Conservation (phyloP, 2,888 invertebrate genomes). For the Globia sparganii region DNA sequence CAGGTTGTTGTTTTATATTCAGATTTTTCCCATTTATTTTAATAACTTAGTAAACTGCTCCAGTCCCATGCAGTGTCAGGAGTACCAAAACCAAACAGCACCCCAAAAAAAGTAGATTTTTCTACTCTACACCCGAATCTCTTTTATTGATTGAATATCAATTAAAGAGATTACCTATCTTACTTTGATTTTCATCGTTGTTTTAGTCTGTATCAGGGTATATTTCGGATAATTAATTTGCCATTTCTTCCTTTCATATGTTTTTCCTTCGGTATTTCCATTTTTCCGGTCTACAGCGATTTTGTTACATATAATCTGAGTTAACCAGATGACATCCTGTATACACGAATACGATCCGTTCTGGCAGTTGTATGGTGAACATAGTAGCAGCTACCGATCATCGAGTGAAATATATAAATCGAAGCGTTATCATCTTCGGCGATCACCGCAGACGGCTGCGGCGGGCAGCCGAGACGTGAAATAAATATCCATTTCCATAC, state of each 20-base stretch:
- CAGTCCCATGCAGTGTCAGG: background rate
- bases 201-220: background rate
- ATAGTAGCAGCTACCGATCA: slow-evolving; percentile 86
- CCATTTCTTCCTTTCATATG: background rate
- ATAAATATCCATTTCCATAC: slow-evolving; percentile 90
- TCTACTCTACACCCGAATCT: background rate
- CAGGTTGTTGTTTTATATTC: slow-evolving; percentile 68
- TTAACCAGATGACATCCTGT: slow-evolving; percentile 67
- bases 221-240: background rate
- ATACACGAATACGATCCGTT: slow-evolving; percentile 73
- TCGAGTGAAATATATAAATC: slow-evolving; percentile 90
- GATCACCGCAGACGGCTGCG: slow-evolving; percentile 86
- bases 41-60: background rate
- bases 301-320: slow-evolving; percentile 2
- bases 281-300: background rate
- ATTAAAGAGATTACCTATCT: background rate
- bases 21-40: slow-evolving; percentile 3
- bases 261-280: background rate
- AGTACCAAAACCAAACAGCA: background rate
- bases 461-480: slow-evolving; percentile 81
- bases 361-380: slow-evolving; percentile 85
- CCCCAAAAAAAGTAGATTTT: background rate
- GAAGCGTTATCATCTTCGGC: slow-evolving; percentile 87
- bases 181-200: background rate
- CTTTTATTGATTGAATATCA: background rate